phyloP scores from a whole-genome alignment of 2,113 vertebrate genomes.

The Anguilla japonica region DNA sequence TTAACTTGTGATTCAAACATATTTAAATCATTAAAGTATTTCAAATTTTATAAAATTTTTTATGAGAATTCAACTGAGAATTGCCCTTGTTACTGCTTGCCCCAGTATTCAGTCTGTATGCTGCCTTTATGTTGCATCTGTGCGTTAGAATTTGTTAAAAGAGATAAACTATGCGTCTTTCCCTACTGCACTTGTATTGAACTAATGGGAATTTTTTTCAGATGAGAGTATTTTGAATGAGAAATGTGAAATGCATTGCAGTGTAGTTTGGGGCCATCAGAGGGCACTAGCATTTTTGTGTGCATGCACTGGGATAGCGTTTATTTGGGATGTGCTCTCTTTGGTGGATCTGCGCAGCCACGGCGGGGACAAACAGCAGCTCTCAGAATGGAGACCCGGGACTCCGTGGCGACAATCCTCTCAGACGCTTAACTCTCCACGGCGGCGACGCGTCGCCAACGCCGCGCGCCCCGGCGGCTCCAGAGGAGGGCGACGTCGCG shows the following conservation, averaged over 20 bases:
- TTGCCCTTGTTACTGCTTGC: no score
- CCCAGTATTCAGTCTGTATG: no score
- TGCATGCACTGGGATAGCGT: background rate
- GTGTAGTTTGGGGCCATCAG: background rate
- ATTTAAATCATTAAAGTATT: background rate
- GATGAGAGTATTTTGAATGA: background rate
- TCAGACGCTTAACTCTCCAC: conserved; percentile 1
- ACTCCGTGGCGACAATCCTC: conserved; percentile 14
- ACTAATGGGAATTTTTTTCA: background rate
- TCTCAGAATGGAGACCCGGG: conserved; percentile 16
- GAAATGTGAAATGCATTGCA: background rate
- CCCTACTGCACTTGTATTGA: background rate
- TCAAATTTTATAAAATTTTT: no score
- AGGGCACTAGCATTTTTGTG: background rate
- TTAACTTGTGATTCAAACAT: background rate
- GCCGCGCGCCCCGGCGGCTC: background rate
- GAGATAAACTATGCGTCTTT: background rate
- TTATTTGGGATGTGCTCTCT: conserved; percentile 25
- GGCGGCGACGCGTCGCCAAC: background rate
- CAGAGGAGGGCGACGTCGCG: background rate
- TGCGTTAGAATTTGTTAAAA: background rate
- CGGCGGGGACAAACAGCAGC: conserved; percentile 25
- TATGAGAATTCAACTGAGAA: no score
- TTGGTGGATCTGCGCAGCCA: conserved; percentile 36
- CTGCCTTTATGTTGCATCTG: no score